Evolutionary conservation across 2,888 invertebrate genomes (phyloP), one percentile per base, ranked within the genome.

Genomic region (Salticus scenicus): DNA sequence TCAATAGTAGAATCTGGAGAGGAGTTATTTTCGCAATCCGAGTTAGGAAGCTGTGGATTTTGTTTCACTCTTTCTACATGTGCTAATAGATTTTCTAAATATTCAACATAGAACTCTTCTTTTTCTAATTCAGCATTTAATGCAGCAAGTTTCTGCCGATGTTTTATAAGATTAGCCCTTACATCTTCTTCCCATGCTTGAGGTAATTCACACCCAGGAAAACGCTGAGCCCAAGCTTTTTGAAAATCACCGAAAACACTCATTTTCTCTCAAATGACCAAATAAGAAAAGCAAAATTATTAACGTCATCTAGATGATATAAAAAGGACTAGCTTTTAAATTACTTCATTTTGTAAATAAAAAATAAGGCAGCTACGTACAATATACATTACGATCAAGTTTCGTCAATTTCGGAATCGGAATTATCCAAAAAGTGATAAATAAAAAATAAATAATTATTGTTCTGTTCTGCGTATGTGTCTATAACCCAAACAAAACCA

Each of bases 241-340:
- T 96, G 96, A 92, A 96, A 96, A 93, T 96, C 96, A 91, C 95
- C 95, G 92, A 96, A 96, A 91, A 96, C 96, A 93, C 96, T 96
- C 96, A 92, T 92, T 71, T 71, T 76, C n/a, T 17, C 17, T 28
- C 8, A 33, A 33, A 27, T 17, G 8, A 8, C 14, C 17, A 14
- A 14, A 33, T 33, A 12, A 28, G 28, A 66, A 17, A 30, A 66
- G 4, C 17, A 33, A n/a, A n/a, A 31, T 57, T 24, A 24, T 57
- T 5, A 57, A 57, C 57, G 24, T 57, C 57, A 57, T 57, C 57
- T 57, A 57, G 57, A 7, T 7, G 57, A 4, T 7, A 12, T 7
- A 57, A 17, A 5, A 57, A 12, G 17, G 17, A 47, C 42, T 47
- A 10, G 17, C 10, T 47, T 47, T 47, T 47, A 47, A 47, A 47